phyloP scores from a whole-genome alignment of 2,113 vertebrate species.

The Xiphias gladius region DNA sequence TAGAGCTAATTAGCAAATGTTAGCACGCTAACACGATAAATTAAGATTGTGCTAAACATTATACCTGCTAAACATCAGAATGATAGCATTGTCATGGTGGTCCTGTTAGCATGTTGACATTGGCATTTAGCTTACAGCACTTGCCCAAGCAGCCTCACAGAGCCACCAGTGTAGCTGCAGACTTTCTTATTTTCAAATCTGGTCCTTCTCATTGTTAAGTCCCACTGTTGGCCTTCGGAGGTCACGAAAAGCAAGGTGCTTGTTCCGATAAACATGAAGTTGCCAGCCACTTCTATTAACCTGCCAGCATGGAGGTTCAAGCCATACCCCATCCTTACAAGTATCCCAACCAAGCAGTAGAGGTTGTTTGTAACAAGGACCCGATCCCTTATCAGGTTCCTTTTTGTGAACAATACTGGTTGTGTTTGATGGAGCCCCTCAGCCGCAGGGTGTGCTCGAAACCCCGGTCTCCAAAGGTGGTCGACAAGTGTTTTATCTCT shows the following conservation, averaged over 20 bases:
- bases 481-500: constrained; percentile 9
- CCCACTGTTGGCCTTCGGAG: no score
- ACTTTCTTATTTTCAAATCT: no score
- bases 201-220: no score
- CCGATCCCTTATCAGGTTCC: not conserved
- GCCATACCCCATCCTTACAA: not conserved
- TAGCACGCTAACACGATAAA: no score
- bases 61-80: no score
- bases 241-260: no score
- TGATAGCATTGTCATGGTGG: no score
- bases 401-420: not conserved
- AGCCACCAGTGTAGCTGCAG: no score
- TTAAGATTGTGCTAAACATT: no score
- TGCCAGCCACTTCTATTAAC: not conserved
- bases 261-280: not conserved
- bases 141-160: no score
- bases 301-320: not conserved
- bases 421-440: not conserved
- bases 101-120: not conserved
- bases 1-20: not conserved
- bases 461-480: not conserved
- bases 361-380: not conserved
- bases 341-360: not conserved
- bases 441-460: not conserved
- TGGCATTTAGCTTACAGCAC: no score